These are phyloP conservation scores for Spisula subtruncata DNA, from an alignment of 2,888 invertebrate genomes.

Conservation along the genomic window DNA sequence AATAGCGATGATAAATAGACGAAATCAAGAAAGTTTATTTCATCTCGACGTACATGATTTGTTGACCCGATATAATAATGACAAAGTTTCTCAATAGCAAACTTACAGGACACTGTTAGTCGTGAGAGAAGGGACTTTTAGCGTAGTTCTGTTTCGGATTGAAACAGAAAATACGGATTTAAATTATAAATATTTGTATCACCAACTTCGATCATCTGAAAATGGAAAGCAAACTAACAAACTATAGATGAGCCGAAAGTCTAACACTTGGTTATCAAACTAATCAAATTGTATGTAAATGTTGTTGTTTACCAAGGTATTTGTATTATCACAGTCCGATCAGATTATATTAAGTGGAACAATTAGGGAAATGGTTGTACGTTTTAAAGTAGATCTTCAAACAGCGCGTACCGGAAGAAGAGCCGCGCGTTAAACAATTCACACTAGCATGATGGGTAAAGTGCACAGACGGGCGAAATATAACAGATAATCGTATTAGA, in stretches of 20 bases:
- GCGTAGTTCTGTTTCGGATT: too few relatives aligned
- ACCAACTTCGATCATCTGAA: neutral
- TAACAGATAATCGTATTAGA: constrained; percentile 8
- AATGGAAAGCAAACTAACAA: neutral
- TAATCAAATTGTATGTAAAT: neutral
- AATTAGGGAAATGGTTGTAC: neutral
- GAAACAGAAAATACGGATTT: too few relatives aligned
- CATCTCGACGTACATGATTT: too few relatives aligned
- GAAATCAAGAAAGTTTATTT: too few relatives aligned
- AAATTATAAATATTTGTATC: neutral
- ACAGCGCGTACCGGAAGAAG: constrained; percentile 16
- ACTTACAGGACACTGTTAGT: too few relatives aligned
- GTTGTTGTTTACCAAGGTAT: neutral
- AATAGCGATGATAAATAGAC: too few relatives aligned
- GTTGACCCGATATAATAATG: too few relatives aligned
- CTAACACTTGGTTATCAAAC: neutral
- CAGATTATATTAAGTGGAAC: neutral
- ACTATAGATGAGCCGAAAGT: neutral
- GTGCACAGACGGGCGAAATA: neutral
- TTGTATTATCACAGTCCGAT: neutral
- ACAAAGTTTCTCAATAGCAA: too few relatives aligned
- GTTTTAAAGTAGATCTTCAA: neutral
- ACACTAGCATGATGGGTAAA: constrained; percentile 4
- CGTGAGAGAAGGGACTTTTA: too few relatives aligned
- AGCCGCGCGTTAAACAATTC: constrained; percentile 16